Conservation (phyloP, 2,797 vertebrate genomes). For the Anabas testudineus region DNA sequence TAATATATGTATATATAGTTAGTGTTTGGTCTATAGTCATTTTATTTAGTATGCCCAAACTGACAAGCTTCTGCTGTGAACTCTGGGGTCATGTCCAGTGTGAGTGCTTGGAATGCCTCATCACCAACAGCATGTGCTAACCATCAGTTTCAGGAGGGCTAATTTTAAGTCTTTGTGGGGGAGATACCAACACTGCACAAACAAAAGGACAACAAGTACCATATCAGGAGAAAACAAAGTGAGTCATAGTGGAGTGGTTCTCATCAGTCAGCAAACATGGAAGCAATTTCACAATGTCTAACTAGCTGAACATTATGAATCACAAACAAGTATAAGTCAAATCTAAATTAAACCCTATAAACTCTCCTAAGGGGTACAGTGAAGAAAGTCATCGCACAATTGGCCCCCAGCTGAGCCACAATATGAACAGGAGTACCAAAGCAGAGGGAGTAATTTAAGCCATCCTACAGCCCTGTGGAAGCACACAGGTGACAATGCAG, state of each 20-base stretch:
- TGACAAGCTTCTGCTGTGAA: slow-evolving; percentile 40
- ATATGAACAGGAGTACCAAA: slow-evolving; percentile 46
- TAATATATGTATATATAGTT: too few species aligned
- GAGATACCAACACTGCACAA: slow-evolving; percentile 52
- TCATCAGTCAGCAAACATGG: slow-evolving; percentile 33
- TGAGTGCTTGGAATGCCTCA: slow-evolving; percentile 44
- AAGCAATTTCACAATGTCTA: slow-evolving; percentile 39
- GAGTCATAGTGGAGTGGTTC: slow-evolving; percentile 14
- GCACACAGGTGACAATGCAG: slow-evolving; percentile 37
- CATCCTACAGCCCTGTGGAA: slow-evolving; percentile 18
- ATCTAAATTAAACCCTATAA: slow-evolving; percentile 16
- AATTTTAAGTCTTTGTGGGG: slow-evolving; percentile 53
- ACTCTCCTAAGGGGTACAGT: slow-evolving; percentile 13
- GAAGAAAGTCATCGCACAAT: slow-evolving; percentile 32
- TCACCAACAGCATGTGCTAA: slow-evolving; percentile 69
- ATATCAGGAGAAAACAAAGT: slow-evolving; percentile 29
- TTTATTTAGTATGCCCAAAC: background rate
- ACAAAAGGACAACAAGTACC: slow-evolving; percentile 46
- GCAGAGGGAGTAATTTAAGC: slow-evolving; percentile 68
- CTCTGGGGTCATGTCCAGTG: slow-evolving; percentile 23
- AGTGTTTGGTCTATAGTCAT: too few species aligned
- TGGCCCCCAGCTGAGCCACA: slow-evolving; percentile 42
- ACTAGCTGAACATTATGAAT: slow-evolving; percentile 13
- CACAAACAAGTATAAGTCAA: slow-evolving; percentile 25
- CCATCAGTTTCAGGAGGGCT: slow-evolving; percentile 66